These are phyloP conservation scores for Drosophila sproati DNA, from an alignment of 1,140 invertebrate genomes.

Conservation along the genomic window DNA sequence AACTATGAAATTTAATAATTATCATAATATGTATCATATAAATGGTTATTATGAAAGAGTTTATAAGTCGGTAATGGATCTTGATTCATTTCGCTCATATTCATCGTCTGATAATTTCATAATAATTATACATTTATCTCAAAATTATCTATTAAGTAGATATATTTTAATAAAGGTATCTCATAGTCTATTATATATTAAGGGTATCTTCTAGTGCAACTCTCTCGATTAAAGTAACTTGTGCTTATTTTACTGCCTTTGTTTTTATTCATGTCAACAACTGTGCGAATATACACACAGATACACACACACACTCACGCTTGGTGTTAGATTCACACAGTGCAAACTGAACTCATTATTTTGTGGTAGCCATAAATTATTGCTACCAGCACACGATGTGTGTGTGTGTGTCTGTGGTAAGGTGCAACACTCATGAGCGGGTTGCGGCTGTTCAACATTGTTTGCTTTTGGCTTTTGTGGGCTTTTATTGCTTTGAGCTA, in stretches of 20 bases:
- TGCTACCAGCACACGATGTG: constrained; percentile 15
- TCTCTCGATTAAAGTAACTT: too few relatives aligned
- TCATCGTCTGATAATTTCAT: too few relatives aligned
- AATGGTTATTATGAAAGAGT: too few relatives aligned
- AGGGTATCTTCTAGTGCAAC: constrained; percentile 6
- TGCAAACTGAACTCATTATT: constrained; percentile 21
- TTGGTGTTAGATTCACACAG: constrained; percentile 4
- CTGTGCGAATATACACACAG: constrained; percentile 33
- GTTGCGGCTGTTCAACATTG: constrained; percentile 12
- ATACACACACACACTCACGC: not conserved
- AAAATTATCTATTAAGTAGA: too few relatives aligned
- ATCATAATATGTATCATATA: too few relatives aligned
- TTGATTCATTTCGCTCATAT: too few relatives aligned
- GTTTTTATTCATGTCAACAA: constrained; percentile 34
- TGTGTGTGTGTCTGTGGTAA: not conserved
- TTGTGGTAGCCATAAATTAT: constrained; percentile 25
- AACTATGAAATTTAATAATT: too few relatives aligned
- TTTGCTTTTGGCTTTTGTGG: constrained; percentile 45
- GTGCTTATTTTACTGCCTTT: not conserved
- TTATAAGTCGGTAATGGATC: too few relatives aligned
- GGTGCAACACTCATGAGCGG: constrained; percentile 11
- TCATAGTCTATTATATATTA: not conserved
- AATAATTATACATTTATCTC: too few relatives aligned
- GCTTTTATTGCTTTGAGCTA: constrained; percentile 34
- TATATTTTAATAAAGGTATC: too few relatives aligned